Conservation (phyloP, 2,888 invertebrate genomes). For the Gandaritis pyraliata region DNA sequence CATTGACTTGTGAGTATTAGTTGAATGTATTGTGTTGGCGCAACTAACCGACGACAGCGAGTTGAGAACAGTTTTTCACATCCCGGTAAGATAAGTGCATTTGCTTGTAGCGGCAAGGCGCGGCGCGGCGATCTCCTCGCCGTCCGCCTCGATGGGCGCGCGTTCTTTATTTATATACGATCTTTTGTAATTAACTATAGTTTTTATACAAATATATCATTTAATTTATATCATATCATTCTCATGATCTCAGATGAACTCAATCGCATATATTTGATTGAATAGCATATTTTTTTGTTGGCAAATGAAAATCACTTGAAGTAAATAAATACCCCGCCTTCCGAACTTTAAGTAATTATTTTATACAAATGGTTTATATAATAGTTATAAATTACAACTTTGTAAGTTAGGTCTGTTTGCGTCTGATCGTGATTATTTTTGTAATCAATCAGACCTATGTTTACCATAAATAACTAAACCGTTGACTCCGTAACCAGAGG, state of each 20-base stretch:
- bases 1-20: constrained; percentile 67
- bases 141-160: constrained; percentile 73
- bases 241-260: constrained; percentile 21
- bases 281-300: not conserved
- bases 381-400: too few species aligned
- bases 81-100: constrained; percentile 83
- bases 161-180: constrained; percentile 81
- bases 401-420: too few species aligned
- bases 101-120: constrained; percentile 82
- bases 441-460: too few species aligned
- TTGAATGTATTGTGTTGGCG: constrained; percentile 69
- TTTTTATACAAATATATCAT: constrained; percentile 74
- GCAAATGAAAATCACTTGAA: not conserved
- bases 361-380: too few species aligned
- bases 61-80: constrained; percentile 79
- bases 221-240: constrained; percentile 74
- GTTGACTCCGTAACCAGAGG: too few species aligned
- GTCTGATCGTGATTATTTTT: too few species aligned
- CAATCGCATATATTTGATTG: not conserved
- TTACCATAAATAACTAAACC: too few species aligned
- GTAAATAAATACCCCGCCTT: not conserved
- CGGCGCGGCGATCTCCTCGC: constrained; percentile 73
- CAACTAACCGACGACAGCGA: constrained; percentile 76
- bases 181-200: constrained; percentile 80
- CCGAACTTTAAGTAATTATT: too few species aligned